A percentile compares a stretch with the other conserved stretches of the same genome.
Evolutionary conservation across 1,140 invertebrate genomes (phyloP).

Genomic region (Lepidurus apus): DNA sequence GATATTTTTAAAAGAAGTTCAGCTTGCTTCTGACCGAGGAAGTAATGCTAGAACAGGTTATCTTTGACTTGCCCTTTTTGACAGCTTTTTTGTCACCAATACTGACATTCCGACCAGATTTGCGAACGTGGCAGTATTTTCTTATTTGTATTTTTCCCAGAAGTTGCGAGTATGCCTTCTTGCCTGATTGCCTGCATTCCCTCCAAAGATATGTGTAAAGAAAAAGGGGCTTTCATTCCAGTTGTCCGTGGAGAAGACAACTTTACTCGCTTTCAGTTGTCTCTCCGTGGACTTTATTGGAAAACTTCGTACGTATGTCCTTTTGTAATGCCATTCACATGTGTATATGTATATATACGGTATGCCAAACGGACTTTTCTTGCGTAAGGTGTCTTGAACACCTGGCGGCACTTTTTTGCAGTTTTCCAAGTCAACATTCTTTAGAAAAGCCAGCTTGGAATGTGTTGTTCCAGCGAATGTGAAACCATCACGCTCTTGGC

Average conservation of each 20-base stretch:
- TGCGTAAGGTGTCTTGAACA: background rate
- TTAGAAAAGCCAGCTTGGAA: no score
- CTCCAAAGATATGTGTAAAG: background rate
- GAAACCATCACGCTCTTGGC: no score
- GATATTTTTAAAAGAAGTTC: background rate
- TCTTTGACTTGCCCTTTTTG: background rate
- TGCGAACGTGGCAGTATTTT: constrained; percentile 1
- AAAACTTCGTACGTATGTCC: background rate
- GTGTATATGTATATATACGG: constrained; percentile 20
- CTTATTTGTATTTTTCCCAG: background rate
- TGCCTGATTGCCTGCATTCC: constrained; percentile 12
- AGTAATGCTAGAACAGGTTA: background rate
- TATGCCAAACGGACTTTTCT: background rate
- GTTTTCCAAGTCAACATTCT: no score
- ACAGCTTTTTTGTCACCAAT: background rate
- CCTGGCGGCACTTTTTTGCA: background rate
- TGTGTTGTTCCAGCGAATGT: no score
- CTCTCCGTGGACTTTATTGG: background rate
- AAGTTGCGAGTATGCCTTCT: constrained; percentile 13
- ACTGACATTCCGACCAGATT: constrained; percentile 2
- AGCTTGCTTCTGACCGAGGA: constrained; percentile 8
- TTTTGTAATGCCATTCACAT: background rate
- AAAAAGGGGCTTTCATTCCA: constrained; percentile 13
- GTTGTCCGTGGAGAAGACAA: background rate
- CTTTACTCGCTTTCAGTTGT: background rate